A percentile compares a stretch with the other conserved stretches of the same genome.
Evolutionary conservation across 2,888 invertebrate genomes (phyloP).

Genomic region (Macrosiphum euphorbiae): DNA sequence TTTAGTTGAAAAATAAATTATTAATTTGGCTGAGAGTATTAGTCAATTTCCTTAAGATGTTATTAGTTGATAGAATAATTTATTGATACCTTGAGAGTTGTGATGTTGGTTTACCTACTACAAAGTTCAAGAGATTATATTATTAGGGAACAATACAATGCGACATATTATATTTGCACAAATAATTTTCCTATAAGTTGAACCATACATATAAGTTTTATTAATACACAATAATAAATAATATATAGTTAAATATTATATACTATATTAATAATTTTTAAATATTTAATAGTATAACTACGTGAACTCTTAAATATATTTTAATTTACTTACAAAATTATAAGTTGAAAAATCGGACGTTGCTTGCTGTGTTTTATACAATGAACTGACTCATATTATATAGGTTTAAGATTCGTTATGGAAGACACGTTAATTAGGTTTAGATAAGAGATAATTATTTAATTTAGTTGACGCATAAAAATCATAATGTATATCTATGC

Average conservation of each 20-base stretch:
- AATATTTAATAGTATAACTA: background rate
- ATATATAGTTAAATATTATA: background rate
- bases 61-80: background rate
- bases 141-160: background rate
- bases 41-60: background rate
- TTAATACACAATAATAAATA: background rate
- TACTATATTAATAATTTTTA: background rate
- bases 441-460: constrained; percentile 28
- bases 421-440: background rate
- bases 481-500: background rate
- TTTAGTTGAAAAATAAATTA: background rate
- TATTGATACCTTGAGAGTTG: background rate
- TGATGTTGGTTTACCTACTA: background rate
- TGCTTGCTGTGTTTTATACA: background rate
- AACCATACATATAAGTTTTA: background rate
- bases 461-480: background rate
- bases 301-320: background rate
- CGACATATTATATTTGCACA: background rate
- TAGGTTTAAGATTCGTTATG: background rate
- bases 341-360: background rate
- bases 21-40: background rate
- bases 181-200: background rate
- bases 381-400: background rate
- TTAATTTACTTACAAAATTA: background rate
- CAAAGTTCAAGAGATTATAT: background rate